These are phyloP conservation scores for Drosophila recens DNA, from an alignment of 2,888 invertebrate genomes.

Conservation along the genomic window DNA sequence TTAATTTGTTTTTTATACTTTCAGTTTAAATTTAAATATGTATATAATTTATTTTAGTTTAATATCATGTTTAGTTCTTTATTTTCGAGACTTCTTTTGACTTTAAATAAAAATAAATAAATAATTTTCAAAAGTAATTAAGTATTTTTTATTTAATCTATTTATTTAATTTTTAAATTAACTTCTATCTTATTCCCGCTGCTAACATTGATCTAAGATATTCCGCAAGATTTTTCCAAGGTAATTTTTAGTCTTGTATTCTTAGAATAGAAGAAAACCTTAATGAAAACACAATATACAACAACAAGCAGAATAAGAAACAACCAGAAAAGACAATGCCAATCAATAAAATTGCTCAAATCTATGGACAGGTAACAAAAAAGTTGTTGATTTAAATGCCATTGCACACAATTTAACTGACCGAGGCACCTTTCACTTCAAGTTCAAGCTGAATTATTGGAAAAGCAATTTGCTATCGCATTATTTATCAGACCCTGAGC, in stretches of 20 bases:
- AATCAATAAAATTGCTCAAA: slow-evolving; percentile 54
- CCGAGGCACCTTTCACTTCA: slow-evolving; percentile 30
- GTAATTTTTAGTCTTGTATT: neutral
- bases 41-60: too few relatives aligned
- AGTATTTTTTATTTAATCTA: too few relatives aligned
- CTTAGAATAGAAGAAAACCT: neutral
- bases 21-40: too few relatives aligned
- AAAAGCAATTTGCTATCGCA: slow-evolving; percentile 53
- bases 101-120: too few relatives aligned
- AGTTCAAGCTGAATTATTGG: slow-evolving; percentile 57
- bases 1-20: too few relatives aligned
- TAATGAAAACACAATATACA: neutral
- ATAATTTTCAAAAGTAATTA: too few relatives aligned
- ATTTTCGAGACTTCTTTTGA: too few relatives aligned
- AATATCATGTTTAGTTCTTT: too few relatives aligned
- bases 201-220: too few relatives aligned
- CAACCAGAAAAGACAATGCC: slow-evolving; percentile 1
- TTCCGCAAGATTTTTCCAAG: too few relatives aligned
- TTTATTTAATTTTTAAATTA: too few relatives aligned
- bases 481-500: slow-evolving; percentile 36
- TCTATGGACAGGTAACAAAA: slow-evolving; percentile 36
- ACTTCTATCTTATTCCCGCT: too few relatives aligned
- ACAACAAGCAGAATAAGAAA: neutral
- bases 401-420: slow-evolving; percentile 23
- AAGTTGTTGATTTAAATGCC: slow-evolving; percentile 37